Conservation (phyloP, 2,797 vertebrate genomes). For the Propithecus deckenii region DNA sequence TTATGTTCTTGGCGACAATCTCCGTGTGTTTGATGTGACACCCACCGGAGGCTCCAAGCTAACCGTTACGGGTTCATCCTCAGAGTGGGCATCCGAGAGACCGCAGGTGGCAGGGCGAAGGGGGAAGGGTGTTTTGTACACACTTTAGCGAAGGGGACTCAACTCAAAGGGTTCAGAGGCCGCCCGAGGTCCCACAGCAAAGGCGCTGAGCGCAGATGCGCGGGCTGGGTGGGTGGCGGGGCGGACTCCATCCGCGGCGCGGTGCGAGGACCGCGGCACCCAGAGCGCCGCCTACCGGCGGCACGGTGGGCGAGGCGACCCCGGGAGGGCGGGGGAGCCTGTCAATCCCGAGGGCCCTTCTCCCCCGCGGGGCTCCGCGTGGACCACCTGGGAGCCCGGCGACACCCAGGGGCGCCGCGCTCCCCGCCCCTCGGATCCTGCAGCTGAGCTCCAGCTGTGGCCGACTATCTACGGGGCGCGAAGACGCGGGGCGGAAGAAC, state of each 20-base stretch:
- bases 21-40: neutral
- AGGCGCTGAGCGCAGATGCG: neutral
- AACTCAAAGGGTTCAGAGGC: neutral
- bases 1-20: neutral
- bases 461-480: rapidly evolving
- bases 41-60: neutral
- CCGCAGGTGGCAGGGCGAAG: neutral
- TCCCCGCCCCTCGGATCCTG: rapidly evolving
- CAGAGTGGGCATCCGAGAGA: rapidly evolving
- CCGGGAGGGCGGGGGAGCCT: rapidly evolving
- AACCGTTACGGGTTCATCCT: neutral
- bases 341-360: neutral
- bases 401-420: neutral
- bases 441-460: neutral
- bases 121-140: neutral
- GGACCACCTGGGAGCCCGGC: neutral
- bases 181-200: neutral
- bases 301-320: rapidly evolving
- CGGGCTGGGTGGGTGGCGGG: neutral
- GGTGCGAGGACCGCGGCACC: neutral
- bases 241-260: neutral
- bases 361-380: too few relatives aligned
- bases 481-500: neutral
- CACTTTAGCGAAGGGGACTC: neutral
- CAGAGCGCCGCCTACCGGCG: conserved; percentile 43